phyloP scores from a whole-genome alignment of 2,888 invertebrate species.

The Euspilapteryx auroguttella region DNA sequence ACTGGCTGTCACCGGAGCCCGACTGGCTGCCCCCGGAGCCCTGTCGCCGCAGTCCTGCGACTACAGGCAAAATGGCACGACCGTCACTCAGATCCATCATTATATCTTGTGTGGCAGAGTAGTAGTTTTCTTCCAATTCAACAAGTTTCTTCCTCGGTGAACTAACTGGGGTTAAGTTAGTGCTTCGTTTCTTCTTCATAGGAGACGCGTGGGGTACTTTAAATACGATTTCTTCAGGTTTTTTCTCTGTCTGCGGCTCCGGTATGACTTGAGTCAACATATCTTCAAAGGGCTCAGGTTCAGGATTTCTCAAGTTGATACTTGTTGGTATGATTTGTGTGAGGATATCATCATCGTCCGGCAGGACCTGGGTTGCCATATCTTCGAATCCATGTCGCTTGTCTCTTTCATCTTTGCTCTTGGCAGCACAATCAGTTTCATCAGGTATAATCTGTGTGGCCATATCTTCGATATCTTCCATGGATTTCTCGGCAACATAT shows the following conservation, averaged over 20 bases:
- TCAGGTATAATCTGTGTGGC: conserved; percentile 13
- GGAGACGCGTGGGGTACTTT: conserved; percentile 29
- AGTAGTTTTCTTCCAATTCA: conserved; percentile 31
- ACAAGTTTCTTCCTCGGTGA: too few species aligned
- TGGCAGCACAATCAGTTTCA: too few species aligned
- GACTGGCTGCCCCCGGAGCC: too few species aligned
- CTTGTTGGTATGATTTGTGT: too few species aligned
- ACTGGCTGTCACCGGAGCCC: too few species aligned
- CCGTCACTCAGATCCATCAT: conserved; percentile 30
- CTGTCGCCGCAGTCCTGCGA: too few species aligned
- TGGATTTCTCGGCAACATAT: too few species aligned
- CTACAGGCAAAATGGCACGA: too few species aligned
- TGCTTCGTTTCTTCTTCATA: conserved; percentile 20
- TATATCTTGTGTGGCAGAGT: conserved; percentile 37
- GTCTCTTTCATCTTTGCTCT: conserved; percentile 14
- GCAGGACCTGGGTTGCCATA: conserved; percentile 24
- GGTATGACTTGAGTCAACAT: too few species aligned
- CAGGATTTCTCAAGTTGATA: too few species aligned
- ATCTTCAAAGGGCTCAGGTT: too few species aligned
- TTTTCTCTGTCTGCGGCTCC: too few species aligned
- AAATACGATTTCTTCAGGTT: conserved; percentile 21
- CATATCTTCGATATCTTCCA: conserved; percentile 15
- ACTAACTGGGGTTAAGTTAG: neutral
- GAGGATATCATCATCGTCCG: conserved; percentile 12
- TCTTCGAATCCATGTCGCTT: conserved; percentile 14